Evolutionary conservation across 2,888 invertebrate genomes (phyloP).

Genomic region (Psococerastis gibbosa): DNA sequence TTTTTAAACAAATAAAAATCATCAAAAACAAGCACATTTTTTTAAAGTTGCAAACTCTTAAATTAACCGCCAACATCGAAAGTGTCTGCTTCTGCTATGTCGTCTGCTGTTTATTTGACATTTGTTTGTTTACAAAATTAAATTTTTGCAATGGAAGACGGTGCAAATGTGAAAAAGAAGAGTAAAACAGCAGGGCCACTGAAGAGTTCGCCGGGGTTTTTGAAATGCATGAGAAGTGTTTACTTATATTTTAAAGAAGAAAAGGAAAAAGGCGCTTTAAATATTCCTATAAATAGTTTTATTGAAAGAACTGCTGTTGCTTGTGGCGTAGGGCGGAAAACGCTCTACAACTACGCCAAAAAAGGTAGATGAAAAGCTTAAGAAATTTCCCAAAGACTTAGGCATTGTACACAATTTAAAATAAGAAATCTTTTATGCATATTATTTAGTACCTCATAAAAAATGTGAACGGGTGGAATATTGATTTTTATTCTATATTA

Average conservation of each 20-base stretch:
- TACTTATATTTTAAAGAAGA: conserved; percentile 9
- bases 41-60: too few species aligned
- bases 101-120: too few species aligned
- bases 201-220: conserved; percentile 4
- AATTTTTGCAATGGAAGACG: conserved; percentile 9
- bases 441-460: background rate
- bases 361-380: background rate
- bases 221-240: conserved; percentile 9
- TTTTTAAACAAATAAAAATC: too few species aligned
- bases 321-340: conserved; percentile 9
- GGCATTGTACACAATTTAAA: background rate
- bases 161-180: conserved; percentile 9
- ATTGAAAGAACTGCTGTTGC: conserved; percentile 8
- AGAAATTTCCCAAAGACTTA: background rate
- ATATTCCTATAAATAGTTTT: conserved; percentile 10
- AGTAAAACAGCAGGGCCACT: conserved; percentile 6
- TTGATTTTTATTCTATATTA: too few species aligned
- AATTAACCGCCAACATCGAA: too few species aligned
- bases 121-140: too few species aligned
- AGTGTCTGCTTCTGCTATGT: too few species aligned
- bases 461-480: too few species aligned
- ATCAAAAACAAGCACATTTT: too few species aligned
- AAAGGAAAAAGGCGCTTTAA: conserved; percentile 9
- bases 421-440: background rate
- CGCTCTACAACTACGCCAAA: conserved; percentile 10